A percentile compares a stretch with the other conserved stretches of the same genome.
Conservation (phyloP, 2,797 vertebrate genomes). For the Oreonectes daqikongensis region DNA sequence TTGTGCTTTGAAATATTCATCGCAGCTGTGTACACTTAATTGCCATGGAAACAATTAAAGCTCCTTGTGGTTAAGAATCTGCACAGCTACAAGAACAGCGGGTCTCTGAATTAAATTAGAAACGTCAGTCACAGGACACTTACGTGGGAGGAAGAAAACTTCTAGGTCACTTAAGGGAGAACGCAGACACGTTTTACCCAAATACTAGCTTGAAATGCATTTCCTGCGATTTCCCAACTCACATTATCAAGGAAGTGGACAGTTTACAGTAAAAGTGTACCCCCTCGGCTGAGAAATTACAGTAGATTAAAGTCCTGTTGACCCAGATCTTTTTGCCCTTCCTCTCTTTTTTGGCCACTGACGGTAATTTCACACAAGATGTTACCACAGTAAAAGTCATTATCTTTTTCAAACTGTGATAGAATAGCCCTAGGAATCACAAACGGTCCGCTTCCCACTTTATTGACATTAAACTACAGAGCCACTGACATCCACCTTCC, state of each 20-base stretch:
- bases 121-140: conserved; percentile 51
- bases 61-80: conserved; percentile 59
- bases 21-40: conserved; percentile 70
- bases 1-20: conserved; percentile 57
- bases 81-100: conserved; percentile 61
- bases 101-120: conserved; percentile 47
- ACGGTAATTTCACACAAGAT: conserved; percentile 40
- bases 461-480: conserved; percentile 28
- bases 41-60: conserved; percentile 62
- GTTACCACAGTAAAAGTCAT: conserved; percentile 37
- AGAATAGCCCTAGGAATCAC: conserved; percentile 26
- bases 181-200: conserved; percentile 12
- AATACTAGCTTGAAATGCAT: conserved; percentile 15
- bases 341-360: conserved; percentile 2
- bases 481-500: conserved; percentile 27
- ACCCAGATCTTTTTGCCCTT: conserved; percentile 2
- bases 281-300: background rate
- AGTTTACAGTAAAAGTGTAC: conserved; percentile 18
- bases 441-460: conserved; percentile 16
- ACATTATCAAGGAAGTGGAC: conserved; percentile 25
- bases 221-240: conserved; percentile 24
- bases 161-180: conserved; percentile 26
- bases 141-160: conserved; percentile 18
- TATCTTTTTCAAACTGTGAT: conserved; percentile 35
- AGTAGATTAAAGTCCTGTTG: conserved; percentile 15